Base-by-base conservation (phyloP, 2,888 invertebrate species). In the Pseudococcus longispinus region DNA sequence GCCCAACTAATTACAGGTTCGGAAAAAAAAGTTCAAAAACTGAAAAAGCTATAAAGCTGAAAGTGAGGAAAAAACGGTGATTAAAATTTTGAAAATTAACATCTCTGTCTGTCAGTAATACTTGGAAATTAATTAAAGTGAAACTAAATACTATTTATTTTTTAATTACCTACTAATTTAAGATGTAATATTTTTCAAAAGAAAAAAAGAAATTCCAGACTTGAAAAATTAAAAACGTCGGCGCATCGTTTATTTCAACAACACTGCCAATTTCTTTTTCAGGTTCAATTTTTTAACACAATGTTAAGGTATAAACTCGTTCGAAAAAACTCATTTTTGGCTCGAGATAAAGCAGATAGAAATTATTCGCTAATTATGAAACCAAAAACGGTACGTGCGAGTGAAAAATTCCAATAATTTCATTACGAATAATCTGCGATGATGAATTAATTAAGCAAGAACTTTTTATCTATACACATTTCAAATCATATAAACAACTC, bases 391-490 rank as follows among this genome's bases (percentile, higher is more conserved):
- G 77, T 20, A 80, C 77, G 77, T 80, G 77, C 77, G 23, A 42
- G n/a, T 42, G 77, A 80, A 80, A 80, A 80, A 80, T 80, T 80
- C 77, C 29, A 80, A 29, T 80, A 80, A 80, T 80, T 80, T 80
- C 77, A 80, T 80, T 80, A 80, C 77, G 77, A 42, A 11, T 80
- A 80, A 80, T 80, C 77, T 42, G 77, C 37, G 77, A 80, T 80
- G 77, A 80, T 80, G 77, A 80, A 80, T 80, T 80, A 80, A 80
- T 80, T 77, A 77, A 23, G 29, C 8, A 18, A 6, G 70, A 15
- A 15, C 4, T 42, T 20, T 42, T 80, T 80, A 80, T 80, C 77
- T 80, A n/a, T 70, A 77, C 37, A 37, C 29, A 20, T 42, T 80
- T 80, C 13, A 6, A 70, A 80, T 42, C 37, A 20, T 80, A 80